phyloP scores from a whole-genome alignment of 2,797 vertebrate species.

The Morelia viridis region DNA sequence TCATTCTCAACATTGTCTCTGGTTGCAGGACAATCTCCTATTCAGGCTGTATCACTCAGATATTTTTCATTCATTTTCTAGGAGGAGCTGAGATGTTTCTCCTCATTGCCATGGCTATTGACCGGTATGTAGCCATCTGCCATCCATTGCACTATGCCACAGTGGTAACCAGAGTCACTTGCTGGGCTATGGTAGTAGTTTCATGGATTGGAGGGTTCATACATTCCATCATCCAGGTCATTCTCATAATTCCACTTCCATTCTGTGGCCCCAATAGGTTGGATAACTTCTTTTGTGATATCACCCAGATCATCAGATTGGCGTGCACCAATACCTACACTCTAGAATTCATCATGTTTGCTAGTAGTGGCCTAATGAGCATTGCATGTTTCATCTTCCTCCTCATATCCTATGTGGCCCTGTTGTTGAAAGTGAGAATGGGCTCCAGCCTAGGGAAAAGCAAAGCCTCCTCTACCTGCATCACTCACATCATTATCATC shows the following conservation, averaged over 20 bases:
- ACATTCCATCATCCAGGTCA: slow-evolving; percentile 59
- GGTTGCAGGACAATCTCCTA: slow-evolving; percentile 53
- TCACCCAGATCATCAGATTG: slow-evolving; percentile 61
- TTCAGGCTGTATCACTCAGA: slow-evolving; percentile 52
- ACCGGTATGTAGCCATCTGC: slow-evolving; percentile 51
- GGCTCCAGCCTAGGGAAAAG: slow-evolving; percentile 31
- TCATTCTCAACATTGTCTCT: slow-evolving; percentile 54
- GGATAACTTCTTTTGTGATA: slow-evolving; percentile 64
- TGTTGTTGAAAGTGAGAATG: slow-evolving; percentile 50
- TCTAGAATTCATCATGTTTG: slow-evolving; percentile 59
- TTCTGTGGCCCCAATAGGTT: slow-evolving; percentile 61
- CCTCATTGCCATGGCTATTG: slow-evolving; percentile 51
- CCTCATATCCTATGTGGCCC: slow-evolving; percentile 51
- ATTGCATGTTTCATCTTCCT: slow-evolving; percentile 55
- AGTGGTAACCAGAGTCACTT: slow-evolving; percentile 45
- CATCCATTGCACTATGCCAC: slow-evolving; percentile 57
- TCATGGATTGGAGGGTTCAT: slow-evolving; percentile 59
- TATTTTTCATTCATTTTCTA: slow-evolving; percentile 63
- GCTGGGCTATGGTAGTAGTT: slow-evolving; percentile 36
- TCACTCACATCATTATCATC: slow-evolving; percentile 11
- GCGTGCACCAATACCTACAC: slow-evolving; percentile 58
- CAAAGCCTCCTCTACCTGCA: slow-evolving; percentile 41
- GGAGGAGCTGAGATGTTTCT: slow-evolving; percentile 60
- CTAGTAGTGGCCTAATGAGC: slow-evolving; percentile 56
- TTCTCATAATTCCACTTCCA: slow-evolving; percentile 47